Evolutionary conservation across 2,797 vertebrate species (phyloP), one percentile per base, ranked within the genome.

Genomic region (Betta splendens): DNA sequence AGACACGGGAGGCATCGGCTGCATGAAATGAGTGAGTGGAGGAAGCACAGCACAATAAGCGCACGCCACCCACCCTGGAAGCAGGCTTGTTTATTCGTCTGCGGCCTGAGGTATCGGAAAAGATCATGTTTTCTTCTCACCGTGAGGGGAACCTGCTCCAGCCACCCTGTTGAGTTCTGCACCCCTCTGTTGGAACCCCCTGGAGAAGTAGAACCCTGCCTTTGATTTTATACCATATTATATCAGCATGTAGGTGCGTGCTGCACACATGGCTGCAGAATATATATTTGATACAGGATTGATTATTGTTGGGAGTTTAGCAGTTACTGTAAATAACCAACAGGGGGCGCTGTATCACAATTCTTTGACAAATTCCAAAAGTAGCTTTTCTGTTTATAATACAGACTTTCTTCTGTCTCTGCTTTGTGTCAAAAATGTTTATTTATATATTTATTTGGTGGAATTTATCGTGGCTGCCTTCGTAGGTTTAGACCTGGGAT

Each of bases 301-400:
- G 46, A 71, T 72, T 75, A 40, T 78, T 75, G 48, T 72, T 43
- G 26, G 61, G 49, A 9, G 37, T 9, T 31, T 12, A 22, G 63
- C 51, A 74, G 54, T 66, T 47, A 6, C 23, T 1, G 2, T 1
- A 4, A 28, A 18, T n/a, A 20, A 5, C 65, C 84, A 58, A 1
- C 67, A 85, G 84, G 49, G 25, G 81, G 65, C 57, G 77, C 67
- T 64, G 49, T 6, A 7, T 49, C 45, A 52, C 35, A 38, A 81
- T 56, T 17, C 32, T 80, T 70, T 52, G 9, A 10, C 12, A 23
- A n/a, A n/a, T n/a, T n/a, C n/a, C n/a, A n/a, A n/a, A n/a, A n/a
- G n/a, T n/a, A n/a, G n/a, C n/a, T n/a, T n/a, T n/a, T n/a, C n/a
- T n/a, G n/a, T n/a, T n/a, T n/a, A n/a, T n/a, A n/a, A n/a, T n/a